These are phyloP conservation scores for Aldabrachelys gigantea DNA, from an alignment of 2,113 vertebrate species.

Conservation along the genomic window DNA sequence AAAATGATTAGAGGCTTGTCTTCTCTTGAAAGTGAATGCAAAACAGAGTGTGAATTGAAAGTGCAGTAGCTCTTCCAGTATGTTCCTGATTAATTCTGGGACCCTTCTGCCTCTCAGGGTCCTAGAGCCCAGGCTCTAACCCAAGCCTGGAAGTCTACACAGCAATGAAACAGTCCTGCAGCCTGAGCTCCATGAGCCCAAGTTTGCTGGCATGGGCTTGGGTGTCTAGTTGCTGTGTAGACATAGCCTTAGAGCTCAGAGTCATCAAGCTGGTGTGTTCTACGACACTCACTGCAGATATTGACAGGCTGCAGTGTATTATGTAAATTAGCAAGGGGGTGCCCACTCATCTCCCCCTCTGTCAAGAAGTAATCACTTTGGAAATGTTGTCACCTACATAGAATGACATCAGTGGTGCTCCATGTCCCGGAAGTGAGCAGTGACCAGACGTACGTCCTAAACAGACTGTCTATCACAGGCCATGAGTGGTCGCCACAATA, in stretches of 20 bases:
- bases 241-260: too few relatives aligned
- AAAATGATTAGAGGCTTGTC: too few relatives aligned
- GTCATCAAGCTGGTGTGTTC: not conserved
- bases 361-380: not conserved
- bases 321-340: not conserved
- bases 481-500: not conserved
- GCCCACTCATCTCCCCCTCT: not conserved
- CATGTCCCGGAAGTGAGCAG: not conserved
- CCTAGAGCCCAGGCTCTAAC: too few relatives aligned
- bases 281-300: not conserved
- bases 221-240: too few relatives aligned
- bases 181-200: too few relatives aligned
- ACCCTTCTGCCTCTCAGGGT: not conserved
- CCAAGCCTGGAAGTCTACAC: too few relatives aligned
- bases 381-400: not conserved
- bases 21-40: too few relatives aligned
- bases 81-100: too few relatives aligned
- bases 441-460: not conserved
- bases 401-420: not conserved
- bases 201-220: too few relatives aligned
- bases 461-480: not conserved
- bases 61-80: too few relatives aligned
- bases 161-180: too few relatives aligned
- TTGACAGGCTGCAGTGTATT: not conserved
- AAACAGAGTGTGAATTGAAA: too few relatives aligned